Evolutionary conservation across 2,113 vertebrate genomes (phyloP).

Genomic region (Notiomystis cincta): DNA sequence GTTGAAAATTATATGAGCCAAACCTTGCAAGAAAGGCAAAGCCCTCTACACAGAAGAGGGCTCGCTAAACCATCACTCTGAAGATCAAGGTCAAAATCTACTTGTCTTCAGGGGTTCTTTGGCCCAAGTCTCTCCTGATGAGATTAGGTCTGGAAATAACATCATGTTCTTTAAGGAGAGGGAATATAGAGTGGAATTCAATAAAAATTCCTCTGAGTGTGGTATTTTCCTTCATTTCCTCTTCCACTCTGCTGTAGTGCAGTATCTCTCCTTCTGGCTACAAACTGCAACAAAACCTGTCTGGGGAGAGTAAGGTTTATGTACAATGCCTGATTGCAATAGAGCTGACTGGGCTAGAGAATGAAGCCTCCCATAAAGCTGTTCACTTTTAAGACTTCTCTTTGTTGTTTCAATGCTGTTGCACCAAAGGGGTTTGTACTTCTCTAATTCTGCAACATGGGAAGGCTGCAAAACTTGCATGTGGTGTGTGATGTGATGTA

Average conservation of each 20-base stretch:
- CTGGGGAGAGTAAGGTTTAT: neutral
- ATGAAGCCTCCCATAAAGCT: neutral
- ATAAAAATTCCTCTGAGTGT: neutral
- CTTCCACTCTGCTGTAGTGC: neutral
- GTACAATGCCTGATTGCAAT: neutral
- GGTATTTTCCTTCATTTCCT: slow-evolving; percentile 43
- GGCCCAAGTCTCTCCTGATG: neutral
- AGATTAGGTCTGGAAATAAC: neutral
- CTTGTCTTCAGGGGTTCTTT: neutral
- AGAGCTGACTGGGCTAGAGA: neutral
- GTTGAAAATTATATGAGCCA: neutral
- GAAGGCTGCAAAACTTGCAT: neutral
- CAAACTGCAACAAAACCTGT: neutral
- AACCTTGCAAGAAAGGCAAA: neutral
- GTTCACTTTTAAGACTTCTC: neutral
- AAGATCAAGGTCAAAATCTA: neutral
- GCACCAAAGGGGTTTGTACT: neutral
- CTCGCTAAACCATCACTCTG: neutral
- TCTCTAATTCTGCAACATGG: neutral
- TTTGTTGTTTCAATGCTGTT: neutral
- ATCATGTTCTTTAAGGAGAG: neutral
- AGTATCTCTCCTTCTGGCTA: neutral
- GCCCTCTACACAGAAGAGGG: neutral
- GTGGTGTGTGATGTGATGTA: accelerated
- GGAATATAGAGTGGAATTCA: neutral